Percentiles rank a stretch among this genome's conserved stretches.
Evolutionary conservation across 2,888 invertebrate genomes (phyloP).

Genomic region (Erannis defoliaria): DNA sequence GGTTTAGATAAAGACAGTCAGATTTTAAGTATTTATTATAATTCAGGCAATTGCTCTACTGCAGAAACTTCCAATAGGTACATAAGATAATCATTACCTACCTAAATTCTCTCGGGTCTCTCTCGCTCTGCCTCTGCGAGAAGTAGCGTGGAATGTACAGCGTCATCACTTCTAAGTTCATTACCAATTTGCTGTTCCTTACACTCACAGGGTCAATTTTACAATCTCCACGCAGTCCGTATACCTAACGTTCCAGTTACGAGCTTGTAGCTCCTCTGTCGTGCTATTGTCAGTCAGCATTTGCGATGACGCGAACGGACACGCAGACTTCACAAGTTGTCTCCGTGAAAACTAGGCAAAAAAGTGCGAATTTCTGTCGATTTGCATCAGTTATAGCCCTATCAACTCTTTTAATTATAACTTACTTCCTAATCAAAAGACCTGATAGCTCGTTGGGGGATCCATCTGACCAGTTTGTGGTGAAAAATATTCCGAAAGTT

Average conservation of each 20-base stretch:
- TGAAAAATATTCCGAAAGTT: conserved; percentile 70
- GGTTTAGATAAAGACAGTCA: no score
- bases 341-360: conserved; percentile 63
- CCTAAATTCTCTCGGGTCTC: no score
- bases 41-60: no score
- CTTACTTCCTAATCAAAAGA: conserved; percentile 63
- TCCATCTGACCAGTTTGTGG: conserved; percentile 70
- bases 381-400: conserved; percentile 60
- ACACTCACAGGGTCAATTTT: conserved; percentile 69
- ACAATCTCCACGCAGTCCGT: conserved; percentile 63
- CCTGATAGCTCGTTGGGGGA: conserved; percentile 66
- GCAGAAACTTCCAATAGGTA: no score
- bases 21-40: no score
- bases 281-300: conserved; percentile 67
- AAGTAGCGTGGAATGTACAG: not conserved
- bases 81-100: no score
- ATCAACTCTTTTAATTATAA: conserved; percentile 52
- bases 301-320: conserved; percentile 78
- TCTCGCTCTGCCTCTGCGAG: not conserved
- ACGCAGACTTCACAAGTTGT: conserved; percentile 64
- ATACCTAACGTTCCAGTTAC: conserved; percentile 64
- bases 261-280: conserved; percentile 52
- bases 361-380: conserved; percentile 65
- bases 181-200: conserved; percentile 53
- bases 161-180: conserved; percentile 33